Conservation (phyloP, 2,888 invertebrate species). For the Leptothorax acervorum region DNA sequence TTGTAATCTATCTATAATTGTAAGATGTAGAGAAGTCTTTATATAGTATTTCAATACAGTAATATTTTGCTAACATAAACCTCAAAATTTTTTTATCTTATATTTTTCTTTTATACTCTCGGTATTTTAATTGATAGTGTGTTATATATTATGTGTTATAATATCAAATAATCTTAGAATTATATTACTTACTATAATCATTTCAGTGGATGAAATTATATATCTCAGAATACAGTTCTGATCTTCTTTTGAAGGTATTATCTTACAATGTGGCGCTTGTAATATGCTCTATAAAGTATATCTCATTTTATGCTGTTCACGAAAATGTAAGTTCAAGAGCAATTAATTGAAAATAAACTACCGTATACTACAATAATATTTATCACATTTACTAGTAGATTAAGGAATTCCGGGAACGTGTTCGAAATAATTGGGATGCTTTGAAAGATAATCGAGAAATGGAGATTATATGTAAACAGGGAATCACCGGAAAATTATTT, state of each 20-base stretch:
- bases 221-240: background rate
- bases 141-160: background rate
- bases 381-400: background rate
- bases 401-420: background rate
- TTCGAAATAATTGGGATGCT: constrained; percentile 33
- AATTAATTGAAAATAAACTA: background rate
- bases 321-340: constrained; percentile 19
- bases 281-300: background rate
- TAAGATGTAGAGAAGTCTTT: background rate
- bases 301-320: background rate
- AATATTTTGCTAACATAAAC: no score
- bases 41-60: no score
- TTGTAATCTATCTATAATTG: background rate
- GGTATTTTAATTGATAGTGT: no score
- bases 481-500: background rate
- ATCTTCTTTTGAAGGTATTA: background rate
- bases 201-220: constrained; percentile 11
- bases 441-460: constrained; percentile 28
- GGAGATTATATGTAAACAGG: constrained; percentile 25
- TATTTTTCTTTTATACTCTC: no score
- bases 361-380: background rate
- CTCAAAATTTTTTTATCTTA: no score
- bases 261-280: background rate
- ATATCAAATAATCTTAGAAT: background rate
- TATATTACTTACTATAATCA: background rate